phyloP scores from a whole-genome alignment of 2,113 vertebrate species.

The Natator depressus region DNA sequence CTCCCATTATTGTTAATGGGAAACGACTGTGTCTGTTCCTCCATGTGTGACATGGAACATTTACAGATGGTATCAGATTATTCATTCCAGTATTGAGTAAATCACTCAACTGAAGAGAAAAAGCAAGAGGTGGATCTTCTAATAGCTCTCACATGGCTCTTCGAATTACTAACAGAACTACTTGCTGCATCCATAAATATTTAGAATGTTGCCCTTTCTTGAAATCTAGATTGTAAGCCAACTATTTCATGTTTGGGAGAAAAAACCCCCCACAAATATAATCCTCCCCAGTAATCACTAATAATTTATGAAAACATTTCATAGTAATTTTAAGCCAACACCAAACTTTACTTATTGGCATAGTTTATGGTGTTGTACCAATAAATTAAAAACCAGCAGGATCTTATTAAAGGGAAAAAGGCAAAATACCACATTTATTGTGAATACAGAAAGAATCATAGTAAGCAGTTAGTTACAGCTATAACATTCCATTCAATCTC shows the following conservation, averaged over 20 bases:
- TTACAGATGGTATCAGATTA: slow-evolving; percentile 59
- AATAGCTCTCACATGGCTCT: slow-evolving; percentile 6
- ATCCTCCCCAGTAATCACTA: neutral
- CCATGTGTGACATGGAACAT: slow-evolving; percentile 26
- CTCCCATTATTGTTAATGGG: slow-evolving; percentile 14
- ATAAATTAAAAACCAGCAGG: no score
- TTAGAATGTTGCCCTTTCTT: neutral
- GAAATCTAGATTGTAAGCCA: neutral
- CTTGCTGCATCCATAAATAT: neutral
- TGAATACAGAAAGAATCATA: no score
- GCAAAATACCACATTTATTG: no score
- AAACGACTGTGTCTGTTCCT: slow-evolving; percentile 33
- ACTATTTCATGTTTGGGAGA: neutral
- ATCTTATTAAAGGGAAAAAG: no score
- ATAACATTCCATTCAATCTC: no score
- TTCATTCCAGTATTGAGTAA: slow-evolving; percentile 53
- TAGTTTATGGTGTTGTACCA: no score
- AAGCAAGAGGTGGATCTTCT: slow-evolving; percentile 7
- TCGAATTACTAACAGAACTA: slow-evolving; percentile 6
- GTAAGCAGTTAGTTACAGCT: no score
- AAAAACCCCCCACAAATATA: neutral
- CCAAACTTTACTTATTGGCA: neutral
- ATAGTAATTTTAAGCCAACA: neutral
- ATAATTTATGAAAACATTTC: neutral
- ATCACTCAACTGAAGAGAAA: slow-evolving; percentile 32